Base-by-base conservation (phyloP, 2,113 vertebrate species). In the Eulacestoma nigropectus region DNA sequence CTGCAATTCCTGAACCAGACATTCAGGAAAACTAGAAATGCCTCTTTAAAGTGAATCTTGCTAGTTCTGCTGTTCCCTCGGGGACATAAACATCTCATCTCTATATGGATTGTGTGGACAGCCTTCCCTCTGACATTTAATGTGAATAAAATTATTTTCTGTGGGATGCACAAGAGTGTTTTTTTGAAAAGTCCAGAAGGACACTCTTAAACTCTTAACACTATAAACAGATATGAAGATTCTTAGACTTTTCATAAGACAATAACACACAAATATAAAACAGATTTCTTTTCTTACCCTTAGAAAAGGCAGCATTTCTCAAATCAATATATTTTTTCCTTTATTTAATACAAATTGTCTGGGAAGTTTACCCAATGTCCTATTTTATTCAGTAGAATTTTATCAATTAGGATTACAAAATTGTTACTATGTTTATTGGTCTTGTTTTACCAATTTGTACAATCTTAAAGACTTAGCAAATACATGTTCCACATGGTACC, bases 401-500 rank as follows among this genome's bases (percentile, higher is more conserved):
- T 49, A 50, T 35, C 4, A 55, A 17, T 49, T 70, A 49, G 47
- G 70, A 46, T 25, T 25, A 23, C 7, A 44, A 73, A 56, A 73
- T 11, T 64, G 3, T 55, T 56, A 30, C 9, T 56, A 16, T 3
- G 3, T 32, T 87, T 77, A 64, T 41, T 64, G 33, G 13, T 56
- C 42, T 17, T 49, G 13, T 62, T 89, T 62, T 46, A 65, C 11
- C 25, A 84, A 25, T 13, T 47, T 37, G 4, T 76, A 44, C 5
- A 27, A 33, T 70, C 19, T 29, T n/a, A 64, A 81, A 62, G 10
- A 50, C 10, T 35, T 33, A 3, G 1, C 16, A 82, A 85, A 76
- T 35, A 20, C 12, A 33, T 0, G 0, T 47, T 90, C 12, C 49
- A 41, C 16, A 5, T 11, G 13, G 29, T 70, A 55, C 6, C 15